phyloP scores from a whole-genome alignment of 2,113 vertebrate genomes.

The Canis aureus region DNA sequence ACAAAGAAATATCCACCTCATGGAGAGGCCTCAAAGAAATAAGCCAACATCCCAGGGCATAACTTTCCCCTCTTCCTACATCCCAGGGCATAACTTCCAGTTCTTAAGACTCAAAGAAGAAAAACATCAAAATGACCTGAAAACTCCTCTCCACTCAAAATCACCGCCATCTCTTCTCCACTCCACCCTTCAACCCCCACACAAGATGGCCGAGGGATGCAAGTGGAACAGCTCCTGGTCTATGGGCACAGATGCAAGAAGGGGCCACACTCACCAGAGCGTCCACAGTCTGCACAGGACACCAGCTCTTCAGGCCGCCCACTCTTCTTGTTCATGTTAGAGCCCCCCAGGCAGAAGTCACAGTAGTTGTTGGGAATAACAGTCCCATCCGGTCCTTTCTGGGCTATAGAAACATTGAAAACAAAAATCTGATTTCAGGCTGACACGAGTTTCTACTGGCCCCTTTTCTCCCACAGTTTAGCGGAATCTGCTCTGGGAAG shows the following conservation, averaged over 20 bases:
- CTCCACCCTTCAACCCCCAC: background rate
- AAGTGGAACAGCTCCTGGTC: background rate
- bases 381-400: conserved; percentile 94
- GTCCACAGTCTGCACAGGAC: conserved; percentile 94
- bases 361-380: conserved; percentile 98
- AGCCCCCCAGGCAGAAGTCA: conserved; percentile 97
- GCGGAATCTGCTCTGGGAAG: conserved; percentile 22
- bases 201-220: conserved; percentile 54
- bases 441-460: conserved; percentile 5
- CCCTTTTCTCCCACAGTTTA: background rate
- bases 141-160: conserved; percentile 37
- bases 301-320: conserved; percentile 97
- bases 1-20: background rate
- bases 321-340: conserved; percentile 95
- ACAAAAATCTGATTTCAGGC: conserved; percentile 78
- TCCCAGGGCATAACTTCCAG: background rate
- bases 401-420: conserved; percentile 87
- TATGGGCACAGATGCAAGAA: conserved; percentile 71
- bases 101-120: conserved; percentile 62
- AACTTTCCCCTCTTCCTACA: conserved; percentile 13
- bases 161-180: background rate
- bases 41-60: conserved; percentile 34
- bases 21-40: background rate
- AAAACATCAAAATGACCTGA: conserved; percentile 58
- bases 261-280: conserved; percentile 93